Base-by-base conservation (phyloP, 2,113 vertebrate genomes). In the Ochotona princeps region DNA sequence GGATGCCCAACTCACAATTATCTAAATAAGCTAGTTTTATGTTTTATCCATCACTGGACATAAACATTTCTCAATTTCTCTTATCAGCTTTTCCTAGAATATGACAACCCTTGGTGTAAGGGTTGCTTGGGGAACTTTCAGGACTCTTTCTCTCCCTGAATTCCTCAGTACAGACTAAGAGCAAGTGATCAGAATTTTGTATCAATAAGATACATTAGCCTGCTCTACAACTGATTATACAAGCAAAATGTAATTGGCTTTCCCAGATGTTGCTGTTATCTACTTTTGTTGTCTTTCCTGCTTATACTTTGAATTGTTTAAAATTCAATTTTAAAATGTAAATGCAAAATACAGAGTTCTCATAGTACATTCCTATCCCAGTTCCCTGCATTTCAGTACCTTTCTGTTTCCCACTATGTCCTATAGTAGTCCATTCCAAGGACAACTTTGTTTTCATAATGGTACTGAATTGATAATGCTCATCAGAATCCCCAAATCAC, bases 231-330 rank as follows among this genome's bases (percentile, higher is more conserved):
- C 12, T 72, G 20, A 3, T 26, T 63, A 57, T 14, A 5, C 51
- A 61, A 87, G 9, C 51, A n/a, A 65, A 82, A n/a, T 65, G 61
- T 23, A 57, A 44, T 75, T 32, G 13, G 32, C 5, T 84, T 91
- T 1, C 61, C 20, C 44, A 63, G n/a, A 87, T 78, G 21, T 63
- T 87, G 1, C 61, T 8, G 66, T 74, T 49, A 28, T 49, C 12
- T 87, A 15, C 60, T 86, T 91, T 88, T 87, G 65, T 5, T 17
- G 35, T 78, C 12, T 70, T 79, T 65, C n/a, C 14, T 88, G 23
- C 81, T 70, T 72, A 17, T 47, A 60, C 35, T 54, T 67, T 67
- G 69, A 79, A 35, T 3, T 79, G 26, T 95, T 81, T 87, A 83
- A 91, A 74, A 35, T 75, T 38, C 0, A 20, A 87, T 70, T 84